Base-by-base conservation (phyloP, 1,140 invertebrate species). In the Neotoxoptera formosana region DNA sequence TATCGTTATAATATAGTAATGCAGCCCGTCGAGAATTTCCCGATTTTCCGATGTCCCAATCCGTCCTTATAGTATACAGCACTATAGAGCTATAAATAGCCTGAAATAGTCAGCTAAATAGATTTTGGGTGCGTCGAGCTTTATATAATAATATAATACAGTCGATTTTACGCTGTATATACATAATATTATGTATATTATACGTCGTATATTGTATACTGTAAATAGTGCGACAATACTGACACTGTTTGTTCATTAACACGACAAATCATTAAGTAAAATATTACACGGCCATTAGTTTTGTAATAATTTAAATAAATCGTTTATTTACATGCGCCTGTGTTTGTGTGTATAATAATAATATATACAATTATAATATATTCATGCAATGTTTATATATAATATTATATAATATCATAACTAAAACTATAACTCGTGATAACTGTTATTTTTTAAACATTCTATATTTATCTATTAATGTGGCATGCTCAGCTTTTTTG, bases 261-360 rank as follows among this genome's bases (percentile, higher is more conserved):
- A 41, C 20, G 23, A 86, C 83, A 86, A 11, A 86, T 45, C 83
- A 86, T 45, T 45, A 25, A 30, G 60, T 45, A 53, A 53, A 81
- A 41, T 86, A 86, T 45, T 86, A 86, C 23, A 45, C 23, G 23
- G 23, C 21, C 83, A 86, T 86, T 86, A 30, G 23, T 86, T 86
- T 86, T 30, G 9, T 86, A 45, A 41, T 34, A 81, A 41, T 83
- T 41, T 83, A 86, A 86, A 45, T 86, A 86, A 84, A 86, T 86
- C 23, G 36, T 47, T 86, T 86, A 25, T 86, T 41, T 86, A 21
- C n/a, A 20, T 41, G 6, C 34, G 21, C 34, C 2, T 20, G 20
- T 41, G 21, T 23, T n/a, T 67, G 60, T n/a, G 76, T 36, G 2
- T 76, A 17, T 2, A 76, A 81, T 36, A 36, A 14, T 21, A 21